Evolutionary conservation across 1,140 invertebrate species (phyloP), one percentile per base, ranked within the genome.

Genomic region (Tetramorium parvispinum): DNA sequence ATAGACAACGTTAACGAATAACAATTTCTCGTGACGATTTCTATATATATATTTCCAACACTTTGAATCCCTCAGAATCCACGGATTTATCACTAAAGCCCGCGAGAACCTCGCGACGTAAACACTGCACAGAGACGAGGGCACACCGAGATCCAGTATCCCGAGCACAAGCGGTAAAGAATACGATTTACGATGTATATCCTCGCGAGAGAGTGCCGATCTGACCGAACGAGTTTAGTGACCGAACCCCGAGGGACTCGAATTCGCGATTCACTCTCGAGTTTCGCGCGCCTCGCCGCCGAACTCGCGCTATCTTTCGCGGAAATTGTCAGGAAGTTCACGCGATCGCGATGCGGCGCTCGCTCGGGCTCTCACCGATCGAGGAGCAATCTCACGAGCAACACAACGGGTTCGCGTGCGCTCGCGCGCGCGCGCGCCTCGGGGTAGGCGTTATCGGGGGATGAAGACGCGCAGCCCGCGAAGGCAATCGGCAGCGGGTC

Each of bases 231-330:
- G 49, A 24, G 49, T 81, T 78, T 81, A 68, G 16, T 55, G 37
- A 59, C 40, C 18, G 18, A 71, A 18, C 8, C 21, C 6, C 40
- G 40, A 73, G 8, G 11, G 18, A 59, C 40, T 71, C 37, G 51
- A 46, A 16, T 71, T 57, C 7, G 61, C 77, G 55, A 61, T 59
- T 77, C 73, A 77, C 73, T 18, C 21, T 61, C 11, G 40, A 46
- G 37, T 57, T 32, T 88, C 94, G 93, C 93, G 37, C 63, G 86
- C 61, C 10, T 63, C 92, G 85, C 90, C 87, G 93, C 92, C 92
- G 93, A 46, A 61, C 55, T 85, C 40, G 8, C 51, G 49, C 16
- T 81, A 70, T 83, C 51, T 55, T 75, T 76, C 55, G 46, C 71
- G 27, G 27, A 78, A 77, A 75, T 63, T 46, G 73, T 85, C 57